A percentile compares a stretch with the other conserved stretches of the same genome.
Evolutionary conservation across 2,113 vertebrate species (phyloP).

Genomic region (Forbesichthys agassizii): DNA sequence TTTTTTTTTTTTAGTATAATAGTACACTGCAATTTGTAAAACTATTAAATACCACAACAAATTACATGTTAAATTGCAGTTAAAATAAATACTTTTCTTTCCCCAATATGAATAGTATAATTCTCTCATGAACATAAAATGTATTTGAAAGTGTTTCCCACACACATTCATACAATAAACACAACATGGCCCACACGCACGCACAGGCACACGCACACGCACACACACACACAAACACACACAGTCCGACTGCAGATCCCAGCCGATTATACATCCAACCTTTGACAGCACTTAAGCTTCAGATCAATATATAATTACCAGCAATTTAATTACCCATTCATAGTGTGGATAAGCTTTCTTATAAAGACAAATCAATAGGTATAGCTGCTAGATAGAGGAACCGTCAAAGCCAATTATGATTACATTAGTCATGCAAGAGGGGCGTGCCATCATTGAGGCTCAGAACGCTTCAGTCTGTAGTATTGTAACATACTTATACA

Average conservation of each 20-base stretch:
- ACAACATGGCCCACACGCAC: neutral
- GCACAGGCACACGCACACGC: conserved; percentile 1
- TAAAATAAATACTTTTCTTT: neutral
- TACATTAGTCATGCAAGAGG: conserved; percentile 38
- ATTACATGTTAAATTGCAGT: neutral
- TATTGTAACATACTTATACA: neutral
- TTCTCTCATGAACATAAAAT: no score
- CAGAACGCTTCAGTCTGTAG: no score
- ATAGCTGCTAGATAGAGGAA: conserved; percentile 18
- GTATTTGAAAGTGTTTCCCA: neutral
- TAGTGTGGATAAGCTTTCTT: conserved; percentile 16
- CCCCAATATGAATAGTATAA: neutral
- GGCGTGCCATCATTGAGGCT: conserved; percentile 9
- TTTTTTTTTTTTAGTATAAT: no score
- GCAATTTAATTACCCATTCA: conserved; percentile 50
- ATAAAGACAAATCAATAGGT: conserved; percentile 20
- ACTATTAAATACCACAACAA: neutral
- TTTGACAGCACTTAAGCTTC: conserved; percentile 45
- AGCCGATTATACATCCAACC: conserved; percentile 26
- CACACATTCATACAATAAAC: neutral
- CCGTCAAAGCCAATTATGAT: conserved; percentile 43
- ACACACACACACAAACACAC: conserved; percentile 1
- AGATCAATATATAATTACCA: conserved; percentile 60
- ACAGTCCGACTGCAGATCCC: conserved; percentile 1
- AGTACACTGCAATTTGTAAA: no score